Conservation (phyloP, 1,140 invertebrate genomes). For the Micrasema longulum region DNA sequence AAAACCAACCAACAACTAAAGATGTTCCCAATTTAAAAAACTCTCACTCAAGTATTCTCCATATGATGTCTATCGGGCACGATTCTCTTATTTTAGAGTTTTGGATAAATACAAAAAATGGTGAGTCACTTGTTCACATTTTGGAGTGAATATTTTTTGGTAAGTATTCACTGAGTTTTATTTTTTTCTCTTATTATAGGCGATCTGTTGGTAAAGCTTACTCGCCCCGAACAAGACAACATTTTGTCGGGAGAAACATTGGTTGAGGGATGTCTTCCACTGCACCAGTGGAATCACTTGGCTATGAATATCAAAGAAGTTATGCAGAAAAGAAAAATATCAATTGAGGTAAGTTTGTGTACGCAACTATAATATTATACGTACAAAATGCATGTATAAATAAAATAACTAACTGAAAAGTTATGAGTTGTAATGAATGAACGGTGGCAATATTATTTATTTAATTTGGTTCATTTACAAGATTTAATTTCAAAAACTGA, state of each 20-base stretch:
- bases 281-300: slow-evolving; percentile 71
- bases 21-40: not conserved
- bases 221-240: slow-evolving; percentile 69
- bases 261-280: slow-evolving; percentile 64
- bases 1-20: slow-evolving; percentile 21
- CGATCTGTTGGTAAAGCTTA: slow-evolving; percentile 67
- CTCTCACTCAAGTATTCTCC: slow-evolving; percentile 56
- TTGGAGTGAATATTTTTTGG: not conserved
- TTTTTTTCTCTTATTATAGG: slow-evolving; percentile 59
- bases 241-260: slow-evolving; percentile 69
- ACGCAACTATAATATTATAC: not conserved
- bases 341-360: slow-evolving; percentile 66
- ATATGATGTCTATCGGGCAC: slow-evolving; percentile 70
- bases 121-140: slow-evolving; percentile 54
- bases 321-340: slow-evolving; percentile 69
- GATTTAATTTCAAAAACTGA: too few relatives aligned
- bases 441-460: too few relatives aligned
- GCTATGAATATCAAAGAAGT: slow-evolving; percentile 73
- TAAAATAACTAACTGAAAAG: too few relatives aligned
- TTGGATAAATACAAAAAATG: slow-evolving; percentile 67
- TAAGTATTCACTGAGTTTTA: too few relatives aligned
- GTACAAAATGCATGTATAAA: too few relatives aligned
- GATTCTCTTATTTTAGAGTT: slow-evolving; percentile 68
- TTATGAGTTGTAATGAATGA: too few relatives aligned
- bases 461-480: too few relatives aligned